These are phyloP conservation scores for Polyommatus iphigenia DNA, from an alignment of 2,888 invertebrate genomes.

Conservation along the genomic window DNA sequence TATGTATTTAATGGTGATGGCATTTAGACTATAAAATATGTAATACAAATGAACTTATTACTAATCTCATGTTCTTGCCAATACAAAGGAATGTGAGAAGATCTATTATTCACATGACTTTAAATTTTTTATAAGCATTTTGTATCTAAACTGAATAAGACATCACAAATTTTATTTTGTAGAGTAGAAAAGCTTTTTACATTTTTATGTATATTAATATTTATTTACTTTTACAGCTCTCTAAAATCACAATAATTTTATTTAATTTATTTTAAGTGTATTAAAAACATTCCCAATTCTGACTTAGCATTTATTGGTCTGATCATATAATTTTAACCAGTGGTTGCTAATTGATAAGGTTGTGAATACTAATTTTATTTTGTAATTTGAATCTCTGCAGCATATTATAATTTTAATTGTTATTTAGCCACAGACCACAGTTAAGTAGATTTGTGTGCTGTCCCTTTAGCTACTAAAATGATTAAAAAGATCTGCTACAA, in stretches of 20 bases:
- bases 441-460: neutral
- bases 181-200: neutral
- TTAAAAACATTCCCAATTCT: neutral
- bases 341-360: constrained; percentile 7
- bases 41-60: neutral
- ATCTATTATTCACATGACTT: neutral
- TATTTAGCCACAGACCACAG: neutral
- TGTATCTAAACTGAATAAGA: neutral
- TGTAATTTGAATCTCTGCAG: neutral
- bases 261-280: neutral
- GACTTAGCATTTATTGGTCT: constrained; percentile 5
- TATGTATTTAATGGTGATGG: constrained; percentile 19
- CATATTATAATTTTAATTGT: neutral
- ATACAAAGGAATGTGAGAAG: neutral
- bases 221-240: constrained; percentile 5
- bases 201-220: neutral
- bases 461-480: neutral
- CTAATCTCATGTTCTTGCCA: constrained; percentile 17
- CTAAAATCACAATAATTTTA: neutral
- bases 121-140: neutral
- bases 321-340: neutral
- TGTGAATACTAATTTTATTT: neutral
- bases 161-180: neutral
- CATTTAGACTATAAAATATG: neutral
- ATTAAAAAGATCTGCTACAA: neutral